Evolutionary conservation across 2,113 vertebrate species (phyloP).

Genomic region (Scomber colias): DNA sequence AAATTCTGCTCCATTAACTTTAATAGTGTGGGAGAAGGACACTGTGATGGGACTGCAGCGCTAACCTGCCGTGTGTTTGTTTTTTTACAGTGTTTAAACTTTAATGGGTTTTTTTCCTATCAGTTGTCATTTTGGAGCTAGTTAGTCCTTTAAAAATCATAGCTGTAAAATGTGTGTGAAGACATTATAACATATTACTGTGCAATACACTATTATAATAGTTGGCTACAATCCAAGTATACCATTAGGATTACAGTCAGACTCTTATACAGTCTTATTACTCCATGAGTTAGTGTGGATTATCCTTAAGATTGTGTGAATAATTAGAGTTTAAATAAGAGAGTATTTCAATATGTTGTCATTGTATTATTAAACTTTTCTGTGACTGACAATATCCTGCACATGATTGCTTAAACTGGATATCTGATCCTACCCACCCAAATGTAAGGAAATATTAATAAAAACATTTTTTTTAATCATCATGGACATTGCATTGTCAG

Average conservation of each 20-base stretch:
- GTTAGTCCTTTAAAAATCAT: slow-evolving; percentile 17
- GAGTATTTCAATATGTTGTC: not conserved
- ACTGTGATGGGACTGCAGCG: slow-evolving; percentile 19
- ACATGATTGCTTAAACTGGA: not conserved
- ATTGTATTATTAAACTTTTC: not conserved
- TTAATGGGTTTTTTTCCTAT: slow-evolving; percentile 35
- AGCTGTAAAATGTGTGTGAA: not conserved
- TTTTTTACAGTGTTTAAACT: slow-evolving; percentile 52
- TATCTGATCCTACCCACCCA: not conserved
- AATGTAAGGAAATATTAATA: not conserved
- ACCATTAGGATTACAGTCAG: no score
- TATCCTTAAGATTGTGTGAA: no score
- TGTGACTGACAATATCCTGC: not conserved
- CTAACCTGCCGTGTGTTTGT: slow-evolving; percentile 38
- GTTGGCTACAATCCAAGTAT: not conserved
- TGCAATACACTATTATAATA: not conserved
- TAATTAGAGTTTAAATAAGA: no score
- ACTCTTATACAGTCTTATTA: no score
- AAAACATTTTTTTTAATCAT: not conserved
- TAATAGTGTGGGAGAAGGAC: slow-evolving; percentile 36
- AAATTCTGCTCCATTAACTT: slow-evolving; percentile 63
- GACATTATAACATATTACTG: not conserved
- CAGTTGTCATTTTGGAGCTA: not conserved
- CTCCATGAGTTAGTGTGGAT: no score
- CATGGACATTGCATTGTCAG: not conserved